Evolutionary conservation across 2,888 invertebrate species (phyloP), one percentile per base, ranked within the genome.

Genomic region (Caenorhabditis sp.): DNA sequence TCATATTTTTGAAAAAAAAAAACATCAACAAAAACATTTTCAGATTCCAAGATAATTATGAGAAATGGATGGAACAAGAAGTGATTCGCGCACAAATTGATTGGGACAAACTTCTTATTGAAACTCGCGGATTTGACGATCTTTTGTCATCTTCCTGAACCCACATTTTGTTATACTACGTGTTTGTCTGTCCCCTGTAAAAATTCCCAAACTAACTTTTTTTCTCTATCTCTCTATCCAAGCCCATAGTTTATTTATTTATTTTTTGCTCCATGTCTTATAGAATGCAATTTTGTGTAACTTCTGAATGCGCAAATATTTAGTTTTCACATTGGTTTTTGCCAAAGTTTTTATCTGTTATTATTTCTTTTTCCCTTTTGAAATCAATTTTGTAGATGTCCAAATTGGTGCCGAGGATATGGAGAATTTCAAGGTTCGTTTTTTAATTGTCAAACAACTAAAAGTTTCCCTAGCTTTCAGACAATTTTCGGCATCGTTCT

Each of bases 61-160:
- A 95, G 87, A 89, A 93, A 21, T 99, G 99, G 99, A 90, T 99
- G 67, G 93, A 97, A 83, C 93, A 95, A 88, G 97, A 99, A 90
- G 97, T 99, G 24, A 96, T 93, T 89, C 93, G 93, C 87, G 26
- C 70, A 6, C 69, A 89, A 51, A 89, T 91, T 57, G 90, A 91
- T 84, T 91, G 91, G 91, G 91, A 91, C 81, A 89, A 89, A 72
- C 86, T 91, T 17, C 69, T 72, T 14, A 54, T 65, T 26, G 54
- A 64, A n/a, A 65, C 64, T 6, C 59, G 62, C 12, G 72, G 72
- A n/a, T 57, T 72, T 2, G 62, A 63, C 2, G 67, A 67, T 24
- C 55, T 72, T 10, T 66, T 59, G 37, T 71, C 12, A 66, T 17
- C n/a, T n/a, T n/a, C 17, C 37, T 53, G 14, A 43, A 14, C 43